phyloP scores from a whole-genome alignment of 2,113 vertebrate genomes.

The Uria aalge region DNA sequence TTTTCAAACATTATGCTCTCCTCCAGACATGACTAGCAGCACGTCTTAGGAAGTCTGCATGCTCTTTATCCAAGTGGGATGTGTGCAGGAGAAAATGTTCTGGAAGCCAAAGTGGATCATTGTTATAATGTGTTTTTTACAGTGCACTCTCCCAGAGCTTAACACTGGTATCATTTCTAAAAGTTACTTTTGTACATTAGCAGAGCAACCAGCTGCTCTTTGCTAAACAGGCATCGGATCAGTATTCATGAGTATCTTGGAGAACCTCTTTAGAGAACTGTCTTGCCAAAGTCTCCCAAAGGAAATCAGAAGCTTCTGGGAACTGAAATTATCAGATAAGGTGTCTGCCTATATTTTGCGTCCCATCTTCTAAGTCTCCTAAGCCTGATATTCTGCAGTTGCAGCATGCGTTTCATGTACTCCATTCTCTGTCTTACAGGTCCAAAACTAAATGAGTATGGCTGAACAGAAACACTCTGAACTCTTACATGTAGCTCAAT shows the following conservation, averaged over 20 bases:
- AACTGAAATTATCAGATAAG: background rate
- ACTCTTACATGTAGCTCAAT: background rate
- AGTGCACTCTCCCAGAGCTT: background rate
- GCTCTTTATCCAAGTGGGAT: background rate
- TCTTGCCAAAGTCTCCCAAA: background rate
- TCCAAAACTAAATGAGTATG: background rate
- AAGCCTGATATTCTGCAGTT: background rate
- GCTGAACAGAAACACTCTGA: background rate
- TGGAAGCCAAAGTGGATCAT: background rate
- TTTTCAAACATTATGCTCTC: background rate
- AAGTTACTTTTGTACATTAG: background rate
- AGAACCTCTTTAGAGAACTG: background rate
- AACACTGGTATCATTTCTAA: background rate
- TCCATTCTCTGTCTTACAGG: background rate
- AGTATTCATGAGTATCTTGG: background rate
- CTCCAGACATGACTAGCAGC: background rate
- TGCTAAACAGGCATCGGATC: background rate
- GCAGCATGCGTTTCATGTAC: background rate
- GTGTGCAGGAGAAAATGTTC: background rate
- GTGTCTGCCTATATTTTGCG: background rate
- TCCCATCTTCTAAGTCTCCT: background rate
- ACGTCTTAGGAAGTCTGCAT: background rate
- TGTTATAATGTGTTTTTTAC: background rate
- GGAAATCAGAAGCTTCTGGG: background rate
- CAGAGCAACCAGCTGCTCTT: background rate